Evolutionary conservation across 1,140 invertebrate species (phyloP).

Genomic region (Camponotus pennsylvanicus): DNA sequence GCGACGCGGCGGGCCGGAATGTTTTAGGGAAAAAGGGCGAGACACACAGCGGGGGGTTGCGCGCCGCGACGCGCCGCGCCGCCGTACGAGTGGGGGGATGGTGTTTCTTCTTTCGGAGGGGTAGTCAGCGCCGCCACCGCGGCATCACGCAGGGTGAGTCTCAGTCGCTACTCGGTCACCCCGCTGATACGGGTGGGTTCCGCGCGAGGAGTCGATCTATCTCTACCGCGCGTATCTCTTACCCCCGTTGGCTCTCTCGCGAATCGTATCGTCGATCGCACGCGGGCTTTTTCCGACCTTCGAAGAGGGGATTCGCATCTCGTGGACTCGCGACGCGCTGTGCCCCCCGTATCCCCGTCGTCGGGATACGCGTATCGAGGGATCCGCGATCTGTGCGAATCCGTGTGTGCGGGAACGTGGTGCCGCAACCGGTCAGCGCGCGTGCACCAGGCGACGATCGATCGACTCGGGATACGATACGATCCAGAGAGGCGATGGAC

Average conservation of each 20-base stretch:
- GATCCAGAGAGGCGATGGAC: conserved; percentile 75
- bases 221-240: neutral
- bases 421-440: conserved; percentile 74
- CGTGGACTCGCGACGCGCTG: neutral
- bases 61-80: conserved; percentile 53
- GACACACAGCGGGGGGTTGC: conserved; percentile 31
- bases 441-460: conserved; percentile 72
- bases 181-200: conserved; percentile 76
- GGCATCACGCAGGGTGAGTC: conserved; percentile 73
- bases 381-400: conserved; percentile 35
- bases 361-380: neutral
- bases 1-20: neutral
- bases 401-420: conserved; percentile 61
- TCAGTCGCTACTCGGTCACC: conserved; percentile 82
- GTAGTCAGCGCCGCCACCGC: conserved; percentile 80
- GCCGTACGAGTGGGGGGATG: conserved; percentile 36
- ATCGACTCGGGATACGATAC: conserved; percentile 73
- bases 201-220: conserved; percentile 9
- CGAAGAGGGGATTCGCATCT: neutral
- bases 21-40: conserved; percentile 23
- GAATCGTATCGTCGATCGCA: neutral
- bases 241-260: conserved; percentile 35
- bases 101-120: conserved; percentile 61
- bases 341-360: neutral
- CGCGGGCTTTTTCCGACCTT: neutral